Base-by-base conservation (phyloP, 2,113 vertebrate species). In the Trinectes maculatus region DNA sequence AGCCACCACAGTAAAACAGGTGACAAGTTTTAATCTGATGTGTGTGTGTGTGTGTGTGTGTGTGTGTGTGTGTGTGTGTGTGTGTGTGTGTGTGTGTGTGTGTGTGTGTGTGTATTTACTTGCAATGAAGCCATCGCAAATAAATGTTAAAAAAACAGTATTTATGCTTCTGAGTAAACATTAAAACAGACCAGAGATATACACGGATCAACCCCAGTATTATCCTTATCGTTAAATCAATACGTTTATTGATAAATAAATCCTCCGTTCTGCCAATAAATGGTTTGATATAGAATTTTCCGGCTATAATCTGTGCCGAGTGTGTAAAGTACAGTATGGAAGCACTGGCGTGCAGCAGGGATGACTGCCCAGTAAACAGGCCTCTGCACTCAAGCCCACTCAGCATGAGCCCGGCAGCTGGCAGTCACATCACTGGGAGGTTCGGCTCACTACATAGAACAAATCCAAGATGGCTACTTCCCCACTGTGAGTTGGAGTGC, bases 361-460 rank as follows among this genome's bases (percentile, higher is more conserved):
- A 33, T 9, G 9, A 12, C 24, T 16, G 42, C 60, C 29, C 34
- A 8, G 42, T 37, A 61, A 75, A 71, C 43, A 57, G 58, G 43
- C 62, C 62, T 68, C 39, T 81, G 74, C 52, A 37, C 73, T 80
- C 46, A 4, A 18, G 60, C 39, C 47, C 66, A 44, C 61, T 62
- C 71, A 67, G 80, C 66, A 34, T 9, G 18, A 66, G 70, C 74
- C n/a, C 8, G 2, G 39, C 63, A 72, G 67, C 62, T 68, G 54
- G 53, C 60, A 15, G 58, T n/a, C 42, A 7, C 59, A 28, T 57
- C 9, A 16, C 61, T 36, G 52, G 58, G 66, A 68, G 52, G 47
- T 75, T 66, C 2, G 2, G 36, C 46, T 53, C 59, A 33, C 53
- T 28, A 4, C 25, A 37, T 12, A 8, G 6, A 39, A 42, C 28